Evolutionary conservation across 2,888 invertebrate genomes (phyloP).

Genomic region (Leptothorax acervorum): DNA sequence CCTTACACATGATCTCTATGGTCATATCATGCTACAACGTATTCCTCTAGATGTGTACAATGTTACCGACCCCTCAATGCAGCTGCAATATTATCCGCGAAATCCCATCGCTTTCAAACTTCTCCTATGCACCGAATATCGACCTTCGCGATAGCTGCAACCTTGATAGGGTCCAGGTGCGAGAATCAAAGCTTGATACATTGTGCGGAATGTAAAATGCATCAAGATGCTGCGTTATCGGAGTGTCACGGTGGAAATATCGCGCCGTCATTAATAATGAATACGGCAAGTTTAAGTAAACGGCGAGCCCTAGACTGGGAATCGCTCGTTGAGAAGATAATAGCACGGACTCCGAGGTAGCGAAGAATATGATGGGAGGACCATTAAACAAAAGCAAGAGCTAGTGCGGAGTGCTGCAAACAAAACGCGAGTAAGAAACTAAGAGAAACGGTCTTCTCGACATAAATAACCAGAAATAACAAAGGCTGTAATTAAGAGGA

Average conservation of each 20-base stretch:
- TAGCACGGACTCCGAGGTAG: slow-evolving; percentile 43
- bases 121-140: slow-evolving; percentile 34
- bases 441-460: slow-evolving; percentile 22
- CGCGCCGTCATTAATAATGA: slow-evolving; percentile 53
- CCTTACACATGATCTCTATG: slow-evolving; percentile 73
- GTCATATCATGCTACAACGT: slow-evolving; percentile 65
- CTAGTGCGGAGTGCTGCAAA: slow-evolving; percentile 43
- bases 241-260: slow-evolving; percentile 12
- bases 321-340: slow-evolving; percentile 48
- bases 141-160: background rate
- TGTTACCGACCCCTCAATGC: slow-evolving; percentile 39
- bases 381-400: slow-evolving; percentile 57
- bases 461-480: slow-evolving; percentile 50
- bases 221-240: slow-evolving; percentile 39
- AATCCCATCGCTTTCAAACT: slow-evolving; percentile 50
- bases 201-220: slow-evolving; percentile 22
- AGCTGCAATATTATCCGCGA: slow-evolving; percentile 53
- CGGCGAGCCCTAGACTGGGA: slow-evolving; percentile 6
- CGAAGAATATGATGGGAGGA: slow-evolving; percentile 54
- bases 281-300: slow-evolving; percentile 51
- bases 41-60: slow-evolving; percentile 49
- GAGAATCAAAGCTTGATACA: slow-evolving; percentile 36
- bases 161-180: slow-evolving; percentile 1
- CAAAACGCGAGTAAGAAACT: slow-evolving; percentile 56
- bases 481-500: slow-evolving; percentile 58